Base-by-base conservation (phyloP, 2,797 vertebrate genomes). In the Urophycis tenuis region DNA sequence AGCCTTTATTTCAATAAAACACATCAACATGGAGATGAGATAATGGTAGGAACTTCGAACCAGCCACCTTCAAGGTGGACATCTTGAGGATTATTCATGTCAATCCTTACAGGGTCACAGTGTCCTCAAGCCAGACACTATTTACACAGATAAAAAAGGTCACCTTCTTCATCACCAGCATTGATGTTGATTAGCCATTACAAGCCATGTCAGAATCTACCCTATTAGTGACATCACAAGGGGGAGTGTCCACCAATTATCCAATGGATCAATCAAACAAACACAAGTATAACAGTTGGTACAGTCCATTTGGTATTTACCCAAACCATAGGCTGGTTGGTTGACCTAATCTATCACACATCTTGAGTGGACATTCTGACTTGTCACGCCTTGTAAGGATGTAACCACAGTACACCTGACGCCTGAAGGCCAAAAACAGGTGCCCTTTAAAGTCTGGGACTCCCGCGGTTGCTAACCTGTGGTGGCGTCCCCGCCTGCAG, bases 401-500 rank as follows among this genome's bases (percentile, higher is more conserved):
- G 25, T 30, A 30, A 30, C 22, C 64, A n/a, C n/a, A n/a, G n/a
- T n/a, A 25, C n/a, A 30, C 25, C 64, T 31, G 4, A 45, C 32
- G 39, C 17, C n/a, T 29, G 33, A 8, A 30, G 80, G 78, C 72
- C n/a, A n/a, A 80, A 17, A 19, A 74, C 30, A 14, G 19, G 29
- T 17, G 9, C 3, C 41, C 29, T 33, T 76, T 53, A n/a, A n/a
- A 4, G 19, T 53, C 45, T 53, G 45, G 45, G 3, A 5, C 8
- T 2, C n/a, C 53, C 53, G 1, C 9, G 53, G 53, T 25, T n/a
- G n/a, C n/a, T 25, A 7, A 9, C 53, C 53, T 22, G 17, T 19
- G 2, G 45, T 14, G 45, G 45, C 22, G 45, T 22, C 77, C 41
- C 70, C 30, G 67, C 60, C 75, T 76, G 81, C 83, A 95, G 95